These are phyloP conservation scores for Chaunax sp. DNA, from an alignment of 2,797 vertebrate species.

Conservation along the genomic window DNA sequence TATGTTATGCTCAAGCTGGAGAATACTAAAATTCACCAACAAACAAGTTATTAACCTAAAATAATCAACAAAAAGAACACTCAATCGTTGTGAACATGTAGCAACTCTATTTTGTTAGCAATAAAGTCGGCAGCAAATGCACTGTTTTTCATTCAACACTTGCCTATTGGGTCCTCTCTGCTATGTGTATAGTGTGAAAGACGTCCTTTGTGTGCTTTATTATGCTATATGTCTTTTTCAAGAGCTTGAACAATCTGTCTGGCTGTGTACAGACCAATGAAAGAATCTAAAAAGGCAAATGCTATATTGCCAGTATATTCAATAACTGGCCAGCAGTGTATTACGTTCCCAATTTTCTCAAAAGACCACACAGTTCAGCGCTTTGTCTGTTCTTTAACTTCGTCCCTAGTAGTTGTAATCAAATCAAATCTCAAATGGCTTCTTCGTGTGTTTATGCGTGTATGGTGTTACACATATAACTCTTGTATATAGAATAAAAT, in stretches of 20 bases:
- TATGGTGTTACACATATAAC: background rate
- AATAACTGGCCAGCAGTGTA: background rate
- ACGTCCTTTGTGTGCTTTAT: constrained; percentile 10
- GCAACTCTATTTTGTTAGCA: background rate
- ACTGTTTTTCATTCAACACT: constrained; percentile 18
- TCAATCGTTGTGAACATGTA: background rate
- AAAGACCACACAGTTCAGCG: background rate
- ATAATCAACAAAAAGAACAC: background rate
- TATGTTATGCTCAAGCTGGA: background rate
- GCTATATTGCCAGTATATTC: constrained; percentile 6
- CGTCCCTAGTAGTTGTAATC: background rate
- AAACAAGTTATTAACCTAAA: constrained; percentile 5
- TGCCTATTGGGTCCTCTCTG: constrained; percentile 2
- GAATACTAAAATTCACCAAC: constrained; percentile 6
- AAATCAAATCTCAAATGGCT: background rate
- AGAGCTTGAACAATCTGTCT: constrained; percentile 17
- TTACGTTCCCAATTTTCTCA: background rate
- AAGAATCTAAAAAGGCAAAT: constrained; percentile 11
- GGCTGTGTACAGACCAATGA: constrained; percentile 1
- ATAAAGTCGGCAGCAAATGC: constrained; percentile 2
- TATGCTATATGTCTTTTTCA: constrained; percentile 19
- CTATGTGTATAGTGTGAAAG: constrained; percentile 3
- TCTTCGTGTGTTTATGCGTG: background rate
- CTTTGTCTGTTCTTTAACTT: background rate
- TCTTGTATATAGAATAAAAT: background rate